These are phyloP conservation scores for Labeo calbasu DNA, from an alignment of 2,797 vertebrate species.

Conservation along the genomic window DNA sequence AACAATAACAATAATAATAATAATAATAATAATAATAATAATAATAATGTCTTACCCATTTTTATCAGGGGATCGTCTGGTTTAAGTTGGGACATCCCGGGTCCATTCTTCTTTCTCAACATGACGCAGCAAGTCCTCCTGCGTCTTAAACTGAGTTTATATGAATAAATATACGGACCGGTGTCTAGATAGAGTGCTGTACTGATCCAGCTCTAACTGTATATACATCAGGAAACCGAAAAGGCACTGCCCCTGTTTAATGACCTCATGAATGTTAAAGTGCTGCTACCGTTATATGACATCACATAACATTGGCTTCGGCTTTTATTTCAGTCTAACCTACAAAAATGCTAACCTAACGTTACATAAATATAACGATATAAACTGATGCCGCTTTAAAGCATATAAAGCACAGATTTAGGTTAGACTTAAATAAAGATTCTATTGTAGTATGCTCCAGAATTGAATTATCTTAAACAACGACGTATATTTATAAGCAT, in stretches of 20 bases:
- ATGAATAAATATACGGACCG: conserved; percentile 1
- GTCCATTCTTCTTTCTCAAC: conserved; percentile 62
- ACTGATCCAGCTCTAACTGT: not conserved
- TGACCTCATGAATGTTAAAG: conserved; percentile 39
- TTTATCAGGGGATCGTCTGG: conserved; percentile 73
- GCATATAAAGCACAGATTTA: not conserved
- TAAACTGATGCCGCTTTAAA: not conserved
- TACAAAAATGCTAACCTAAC: not conserved
- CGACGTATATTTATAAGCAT: not conserved
- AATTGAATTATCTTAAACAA: not conserved
- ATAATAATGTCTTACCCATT: conserved; percentile 70
- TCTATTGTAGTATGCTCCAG: not conserved
- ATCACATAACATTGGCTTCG: not conserved
- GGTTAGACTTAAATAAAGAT: not conserved
- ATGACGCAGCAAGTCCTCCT: conserved; percentile 11
- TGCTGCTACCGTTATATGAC: not conserved
- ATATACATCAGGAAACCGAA: not conserved
- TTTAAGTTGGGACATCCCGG: conserved; percentile 67
- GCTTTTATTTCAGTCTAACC: not conserved
- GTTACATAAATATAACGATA: not conserved
- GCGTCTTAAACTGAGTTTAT: not conserved
- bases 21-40: not conserved
- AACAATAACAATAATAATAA: not conserved
- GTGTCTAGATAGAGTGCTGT: not conserved
- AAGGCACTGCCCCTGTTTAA: conserved; percentile 21